Base-by-base conservation (phyloP, 2,888 invertebrate genomes). In the Brachypterus glaber region DNA sequence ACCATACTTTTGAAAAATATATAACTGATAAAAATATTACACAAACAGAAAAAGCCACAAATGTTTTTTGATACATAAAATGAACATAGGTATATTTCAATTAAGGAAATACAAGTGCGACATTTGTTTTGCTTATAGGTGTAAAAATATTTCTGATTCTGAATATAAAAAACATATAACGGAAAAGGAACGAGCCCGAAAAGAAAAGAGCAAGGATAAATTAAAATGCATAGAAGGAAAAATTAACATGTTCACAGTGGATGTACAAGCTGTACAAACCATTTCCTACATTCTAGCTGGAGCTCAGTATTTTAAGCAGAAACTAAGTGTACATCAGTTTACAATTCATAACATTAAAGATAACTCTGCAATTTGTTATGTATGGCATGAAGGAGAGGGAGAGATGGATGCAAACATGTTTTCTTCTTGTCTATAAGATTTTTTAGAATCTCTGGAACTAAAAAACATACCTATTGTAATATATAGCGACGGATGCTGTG, bases 261-360 rank as follows among this genome's bases (percentile, higher is more conserved):
- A 47, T 39, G 34, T 47, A 9, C 38, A 48, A 27, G 41, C 47
- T 5, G 45, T 46, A 3, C 35, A 46, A 34, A 25, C 46, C 13
- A 30, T 31, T 30, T 47, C 46, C 17, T 9, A 16, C 29, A n/a
- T 46, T 24, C 11, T 31, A 3, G 46, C 41, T 8, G 39, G 41
- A 21, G 18, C 38, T 15, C 13, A 46, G 12, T 54, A 54, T 33
- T 55, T 47, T 26, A 52, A 47, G 41, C 49, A 43, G 47, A 57
- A 55, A 40, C 35, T 57, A 4, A 39, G 43, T n/a, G 38, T 43
- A 7, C 54, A 57, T 30, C 54, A 55, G 38, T 53, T 49, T 37
- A 54, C 46, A 1, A 31, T 55, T 18, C 53, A 30, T 30, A 30
- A 30, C 11, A 9, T 30, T 12, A 32, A 32, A 32, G 11, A 7